phyloP scores from a whole-genome alignment of 2,888 invertebrate species.

The Neria commutata region DNA sequence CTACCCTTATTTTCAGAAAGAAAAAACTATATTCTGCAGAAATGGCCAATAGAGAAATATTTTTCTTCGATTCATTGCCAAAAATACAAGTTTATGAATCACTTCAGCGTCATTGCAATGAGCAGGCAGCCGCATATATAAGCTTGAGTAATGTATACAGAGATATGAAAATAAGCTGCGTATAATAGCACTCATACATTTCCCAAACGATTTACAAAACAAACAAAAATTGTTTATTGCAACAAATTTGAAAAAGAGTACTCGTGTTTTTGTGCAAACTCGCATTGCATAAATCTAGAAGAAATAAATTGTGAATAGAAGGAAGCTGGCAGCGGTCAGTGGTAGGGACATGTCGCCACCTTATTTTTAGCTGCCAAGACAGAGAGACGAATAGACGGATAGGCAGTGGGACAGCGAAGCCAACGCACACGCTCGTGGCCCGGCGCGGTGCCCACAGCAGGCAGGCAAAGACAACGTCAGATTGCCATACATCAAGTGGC shows the following conservation, averaged over 20 bases:
- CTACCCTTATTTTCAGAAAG: too few relatives aligned
- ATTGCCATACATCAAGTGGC: neutral
- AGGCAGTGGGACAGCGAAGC: neutral
- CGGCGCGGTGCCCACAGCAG: neutral
- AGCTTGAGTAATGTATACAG: neutral
- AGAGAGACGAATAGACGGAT: too few relatives aligned
- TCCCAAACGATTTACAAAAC: neutral
- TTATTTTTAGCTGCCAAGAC: neutral
- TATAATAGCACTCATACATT: neutral
- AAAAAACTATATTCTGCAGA: too few relatives aligned
- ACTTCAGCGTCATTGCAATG: too few relatives aligned
- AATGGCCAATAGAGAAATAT: too few relatives aligned
- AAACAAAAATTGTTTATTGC: neutral
- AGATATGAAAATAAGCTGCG: neutral
- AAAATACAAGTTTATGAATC: too few relatives aligned
- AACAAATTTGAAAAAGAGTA: slow-evolving; percentile 15
- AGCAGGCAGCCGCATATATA: too few relatives aligned
- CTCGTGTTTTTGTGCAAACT: slow-evolving; percentile 33
- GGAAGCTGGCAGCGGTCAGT: slow-evolving; percentile 1
- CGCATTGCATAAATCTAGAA: neutral
- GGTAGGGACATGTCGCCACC: neutral
- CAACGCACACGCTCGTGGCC: neutral
- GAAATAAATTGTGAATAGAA: too few relatives aligned
- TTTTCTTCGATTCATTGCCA: too few relatives aligned
- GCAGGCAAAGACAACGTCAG: neutral